Base-by-base conservation (phyloP, 2,888 invertebrate genomes). In the Leucoma salicis region DNA sequence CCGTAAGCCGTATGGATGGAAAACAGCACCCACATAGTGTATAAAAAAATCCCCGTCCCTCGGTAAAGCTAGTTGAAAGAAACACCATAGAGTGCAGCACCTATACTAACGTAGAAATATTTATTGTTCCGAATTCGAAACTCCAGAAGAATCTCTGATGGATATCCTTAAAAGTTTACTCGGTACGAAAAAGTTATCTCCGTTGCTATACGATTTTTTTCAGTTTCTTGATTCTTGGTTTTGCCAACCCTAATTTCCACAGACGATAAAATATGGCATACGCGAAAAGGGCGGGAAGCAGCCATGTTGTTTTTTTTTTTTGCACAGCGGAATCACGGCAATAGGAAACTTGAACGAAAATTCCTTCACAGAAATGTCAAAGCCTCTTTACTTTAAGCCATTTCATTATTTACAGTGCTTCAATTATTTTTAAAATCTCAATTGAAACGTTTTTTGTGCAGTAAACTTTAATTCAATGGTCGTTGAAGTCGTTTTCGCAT, bases 231-330 rank as follows among this genome's bases (percentile, higher is more conserved):
- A 8, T 21, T 3, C 6, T 8, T 16, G 3, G 8, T 31, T 14
- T 31, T 16, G 31, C 31, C 15, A 31, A 2, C 33, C 43, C 45
- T 42, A 43, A 36, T 46, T 43, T 11, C 39, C 35, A 38, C 41
- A 38, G 40, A 54, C 48, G 46, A 57, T 54, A 49, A 56, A 21
- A 21, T 21, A 61, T 57, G 46, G 53, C 11, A 37, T 46, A 60
- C 60, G 61, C 16, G 49, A 35, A 58, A 61, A 58, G 42, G 62
- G 62, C 58, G 61, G 61, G 51, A 46, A 42, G 16, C 48, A 14
- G 53, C 59, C 62, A 58, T 53, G 46, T 55, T 55, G 32, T 29
- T 50, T 45, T 50, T 48, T n/a, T n/a, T 50, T 48, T 49, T 46
- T 32, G n/a, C 28, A 15, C 28, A 33, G 24, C 37, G 25, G 35